A percentile compares a stretch with the other conserved stretches of the same genome.
Evolutionary conservation across 2,888 invertebrate species (phyloP).

Genomic region (Ennomos fuscantarius): DNA sequence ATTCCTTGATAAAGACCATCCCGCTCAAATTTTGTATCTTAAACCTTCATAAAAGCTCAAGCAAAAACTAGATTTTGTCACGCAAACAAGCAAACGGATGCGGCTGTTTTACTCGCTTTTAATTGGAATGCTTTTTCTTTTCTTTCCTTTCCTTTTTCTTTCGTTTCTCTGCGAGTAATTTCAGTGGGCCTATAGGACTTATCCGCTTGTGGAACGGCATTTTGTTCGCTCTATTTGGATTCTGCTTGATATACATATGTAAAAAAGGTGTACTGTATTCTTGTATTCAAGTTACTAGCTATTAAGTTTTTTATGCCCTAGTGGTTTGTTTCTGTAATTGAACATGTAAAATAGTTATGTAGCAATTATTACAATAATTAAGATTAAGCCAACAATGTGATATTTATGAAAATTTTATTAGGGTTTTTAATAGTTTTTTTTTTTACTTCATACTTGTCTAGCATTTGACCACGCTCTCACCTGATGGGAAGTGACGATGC

Average conservation of each 20-base stretch:
- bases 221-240: constrained; percentile 12
- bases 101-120: constrained; percentile 64
- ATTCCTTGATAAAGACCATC: too few species aligned
- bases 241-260: constrained; percentile 24
- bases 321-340: constrained; percentile 3
- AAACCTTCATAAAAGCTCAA: constrained; percentile 46
- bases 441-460: too few species aligned
- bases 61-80: constrained; percentile 76
- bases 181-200: constrained; percentile 23
- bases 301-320: too few species aligned
- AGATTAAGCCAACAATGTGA: background rate
- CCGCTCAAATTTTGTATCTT: constrained; percentile 41
- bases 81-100: constrained; percentile 70
- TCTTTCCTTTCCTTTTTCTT: constrained; percentile 57
- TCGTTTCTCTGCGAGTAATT: constrained; percentile 34
- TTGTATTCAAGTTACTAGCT: background rate
- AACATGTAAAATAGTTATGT: constrained; percentile 2
- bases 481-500: too few species aligned
- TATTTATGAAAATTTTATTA: too few species aligned
- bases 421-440: too few species aligned
- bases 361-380: too few species aligned
- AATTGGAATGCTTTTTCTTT: constrained; percentile 71
- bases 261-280: constrained; percentile 13
- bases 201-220: constrained; percentile 28
- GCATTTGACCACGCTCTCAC: too few species aligned